Percentiles rank a stretch among this genome's conserved stretches.
phyloP scores from a whole-genome alignment of 2,113 vertebrate genomes.

The Beaufortia kweichowensis region DNA sequence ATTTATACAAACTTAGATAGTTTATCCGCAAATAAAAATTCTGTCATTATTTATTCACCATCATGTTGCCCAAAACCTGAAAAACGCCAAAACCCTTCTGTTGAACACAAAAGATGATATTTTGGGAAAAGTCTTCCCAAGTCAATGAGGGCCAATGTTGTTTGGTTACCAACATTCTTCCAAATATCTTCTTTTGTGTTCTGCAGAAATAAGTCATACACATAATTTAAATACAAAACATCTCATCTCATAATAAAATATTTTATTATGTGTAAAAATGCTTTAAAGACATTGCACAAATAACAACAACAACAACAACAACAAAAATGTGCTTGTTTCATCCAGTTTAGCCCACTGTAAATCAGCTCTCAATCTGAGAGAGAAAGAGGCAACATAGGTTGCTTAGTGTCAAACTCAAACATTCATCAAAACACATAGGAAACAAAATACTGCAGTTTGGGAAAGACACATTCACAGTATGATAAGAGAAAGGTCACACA shows the following conservation, averaged over 20 bases:
- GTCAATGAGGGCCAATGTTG: too few relatives aligned
- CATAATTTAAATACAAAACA: neutral
- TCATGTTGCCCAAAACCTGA: too few relatives aligned
- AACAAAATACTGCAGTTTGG: conserved; percentile 63
- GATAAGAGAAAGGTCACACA: conserved; percentile 44
- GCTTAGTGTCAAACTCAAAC: conserved; percentile 32
- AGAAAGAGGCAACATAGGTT: conserved; percentile 20
- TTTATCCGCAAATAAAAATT: too few relatives aligned
- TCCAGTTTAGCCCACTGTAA: neutral
- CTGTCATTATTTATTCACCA: too few relatives aligned
- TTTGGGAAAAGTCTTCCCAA: too few relatives aligned
- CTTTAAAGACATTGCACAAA: conserved; percentile 45
- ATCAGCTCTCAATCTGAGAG: conserved; percentile 24
- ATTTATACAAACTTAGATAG: too few relatives aligned
- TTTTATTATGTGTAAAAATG: conserved; percentile 74
- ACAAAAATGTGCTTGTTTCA: conserved; percentile 21
- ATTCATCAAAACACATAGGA: conserved; percentile 53
- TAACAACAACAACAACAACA: conserved; percentile 24
- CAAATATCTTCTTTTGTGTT: too few relatives aligned
- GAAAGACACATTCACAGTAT: conserved; percentile 63
- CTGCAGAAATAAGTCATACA: too few relatives aligned
- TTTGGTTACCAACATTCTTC: too few relatives aligned
- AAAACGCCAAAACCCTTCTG: too few relatives aligned
- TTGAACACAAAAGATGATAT: too few relatives aligned
- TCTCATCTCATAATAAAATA: conserved; percentile 63